These are phyloP conservation scores for Emmelina monodactyla DNA, from an alignment of 2,888 invertebrate species.

Conservation along the genomic window DNA sequence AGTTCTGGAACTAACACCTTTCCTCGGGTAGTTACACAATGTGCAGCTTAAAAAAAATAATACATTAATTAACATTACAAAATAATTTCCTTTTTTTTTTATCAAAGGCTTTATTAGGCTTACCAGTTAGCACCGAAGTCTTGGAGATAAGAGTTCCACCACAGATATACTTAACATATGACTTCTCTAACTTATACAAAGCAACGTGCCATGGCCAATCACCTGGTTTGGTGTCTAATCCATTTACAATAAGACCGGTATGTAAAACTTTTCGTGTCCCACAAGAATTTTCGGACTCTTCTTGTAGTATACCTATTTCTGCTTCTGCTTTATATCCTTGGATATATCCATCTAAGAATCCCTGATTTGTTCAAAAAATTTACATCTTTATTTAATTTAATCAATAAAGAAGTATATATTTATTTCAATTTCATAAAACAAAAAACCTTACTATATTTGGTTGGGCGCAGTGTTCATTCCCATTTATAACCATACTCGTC, in stretches of 20 bases:
- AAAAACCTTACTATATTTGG: neutral
- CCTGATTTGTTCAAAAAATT: constrained; percentile 15
- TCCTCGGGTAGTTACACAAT: constrained; percentile 28
- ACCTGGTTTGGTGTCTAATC: constrained; percentile 30
- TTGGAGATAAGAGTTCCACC: constrained; percentile 38
- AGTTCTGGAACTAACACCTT: constrained; percentile 24
- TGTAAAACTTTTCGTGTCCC: constrained; percentile 29
- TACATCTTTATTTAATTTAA: too few relatives aligned
- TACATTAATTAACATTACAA: neutral
- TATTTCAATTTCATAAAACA: too few relatives aligned
- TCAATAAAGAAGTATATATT: too few relatives aligned
- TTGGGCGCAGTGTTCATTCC: neutral
- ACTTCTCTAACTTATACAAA: constrained; percentile 24
- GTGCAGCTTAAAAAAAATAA: constrained; percentile 24
- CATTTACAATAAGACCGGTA: constrained; percentile 34
- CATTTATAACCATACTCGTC: neutral
- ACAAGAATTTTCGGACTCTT: constrained; percentile 22
- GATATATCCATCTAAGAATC: constrained; percentile 17
- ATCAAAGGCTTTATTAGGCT: too few relatives aligned
- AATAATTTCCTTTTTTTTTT: too few relatives aligned
- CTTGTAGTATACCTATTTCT: constrained; percentile 15
- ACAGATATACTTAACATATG: constrained; percentile 29
- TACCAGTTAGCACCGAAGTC: constrained; percentile 33
- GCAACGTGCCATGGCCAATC: constrained; percentile 53
- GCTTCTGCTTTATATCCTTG: constrained; percentile 19